Percentiles rank a stretch among this genome's conserved stretches.
phyloP scores from a whole-genome alignment of 2,797 vertebrate species.

The Leontopithecus rosalia region DNA sequence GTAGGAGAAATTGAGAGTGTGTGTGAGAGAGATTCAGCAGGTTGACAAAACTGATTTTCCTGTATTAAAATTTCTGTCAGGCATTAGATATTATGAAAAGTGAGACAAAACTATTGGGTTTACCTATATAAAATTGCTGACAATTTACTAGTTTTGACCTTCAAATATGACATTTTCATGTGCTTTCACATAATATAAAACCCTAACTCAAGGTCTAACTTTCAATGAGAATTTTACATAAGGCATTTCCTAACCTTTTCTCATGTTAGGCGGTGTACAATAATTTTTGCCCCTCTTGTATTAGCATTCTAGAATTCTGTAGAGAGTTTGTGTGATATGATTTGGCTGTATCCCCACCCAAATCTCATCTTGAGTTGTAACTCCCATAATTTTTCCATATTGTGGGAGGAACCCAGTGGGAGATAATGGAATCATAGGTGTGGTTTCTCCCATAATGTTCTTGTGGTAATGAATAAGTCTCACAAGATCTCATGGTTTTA shows the following conservation, averaged over 20 bases:
- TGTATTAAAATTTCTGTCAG: slow-evolving; percentile 40
- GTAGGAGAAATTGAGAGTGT: background rate
- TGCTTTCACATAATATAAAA: background rate
- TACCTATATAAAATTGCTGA: background rate
- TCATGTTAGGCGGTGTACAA: background rate
- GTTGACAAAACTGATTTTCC: slow-evolving; percentile 1
- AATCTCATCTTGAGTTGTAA: background rate
- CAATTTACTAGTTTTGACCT: background rate
- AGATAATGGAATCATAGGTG: background rate
- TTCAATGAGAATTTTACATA: background rate
- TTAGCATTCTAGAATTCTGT: background rate
- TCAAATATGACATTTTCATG: background rate
- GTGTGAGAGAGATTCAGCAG: background rate
- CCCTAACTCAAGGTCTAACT: background rate
- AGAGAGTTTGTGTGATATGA: background rate
- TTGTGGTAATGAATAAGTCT: background rate
- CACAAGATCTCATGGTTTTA: background rate
- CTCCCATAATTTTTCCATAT: background rate
- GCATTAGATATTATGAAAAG: background rate
- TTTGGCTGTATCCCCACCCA: background rate
- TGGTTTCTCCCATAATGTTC: background rate
- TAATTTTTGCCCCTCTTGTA: background rate
- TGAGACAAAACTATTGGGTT: background rate
- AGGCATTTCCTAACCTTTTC: background rate
- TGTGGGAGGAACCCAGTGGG: background rate